A percentile compares a stretch with the other conserved stretches of the same genome.
Conservation (phyloP, 2,113 vertebrate genomes). For the Sigmodon hispidus region DNA sequence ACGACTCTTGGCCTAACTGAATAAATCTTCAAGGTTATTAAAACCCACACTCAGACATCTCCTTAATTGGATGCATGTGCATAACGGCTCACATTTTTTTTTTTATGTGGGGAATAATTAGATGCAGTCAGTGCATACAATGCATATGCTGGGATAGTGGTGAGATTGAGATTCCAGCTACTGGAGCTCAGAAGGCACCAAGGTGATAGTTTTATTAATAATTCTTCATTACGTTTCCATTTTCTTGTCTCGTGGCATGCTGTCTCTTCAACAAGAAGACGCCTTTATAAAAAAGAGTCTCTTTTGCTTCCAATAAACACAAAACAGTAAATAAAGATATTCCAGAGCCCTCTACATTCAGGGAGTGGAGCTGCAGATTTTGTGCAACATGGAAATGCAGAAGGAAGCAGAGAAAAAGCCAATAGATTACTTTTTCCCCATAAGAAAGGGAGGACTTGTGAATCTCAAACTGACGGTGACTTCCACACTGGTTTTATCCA, state of each 20-base stretch:
- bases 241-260: slow-evolving; percentile 67
- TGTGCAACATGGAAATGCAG: not conserved
- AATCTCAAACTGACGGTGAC: not conserved
- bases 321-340: slow-evolving; percentile 51
- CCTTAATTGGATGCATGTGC: slow-evolving; percentile 76
- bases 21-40: slow-evolving; percentile 77
- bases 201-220: slow-evolving; percentile 74
- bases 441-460: not conserved
- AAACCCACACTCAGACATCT: slow-evolving; percentile 71
- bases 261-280: slow-evolving; percentile 40
- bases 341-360: not conserved
- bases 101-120: slow-evolving; percentile 71
- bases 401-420: not conserved
- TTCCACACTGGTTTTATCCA: not conserved
- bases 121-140: slow-evolving; percentile 46
- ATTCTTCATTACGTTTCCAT: slow-evolving; percentile 71
- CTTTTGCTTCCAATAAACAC: slow-evolving; percentile 49
- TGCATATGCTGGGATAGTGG: slow-evolving; percentile 9
- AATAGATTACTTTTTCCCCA: not conserved
- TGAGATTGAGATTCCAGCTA: slow-evolving; percentile 53
- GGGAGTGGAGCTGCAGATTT: not conserved
- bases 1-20: slow-evolving; percentile 59
- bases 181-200: not conserved
- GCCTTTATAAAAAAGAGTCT: slow-evolving; percentile 64
- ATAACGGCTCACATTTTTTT: not conserved